phyloP scores from a whole-genome alignment of 2,113 vertebrate genomes.

The Ceyx cyanopectus region DNA sequence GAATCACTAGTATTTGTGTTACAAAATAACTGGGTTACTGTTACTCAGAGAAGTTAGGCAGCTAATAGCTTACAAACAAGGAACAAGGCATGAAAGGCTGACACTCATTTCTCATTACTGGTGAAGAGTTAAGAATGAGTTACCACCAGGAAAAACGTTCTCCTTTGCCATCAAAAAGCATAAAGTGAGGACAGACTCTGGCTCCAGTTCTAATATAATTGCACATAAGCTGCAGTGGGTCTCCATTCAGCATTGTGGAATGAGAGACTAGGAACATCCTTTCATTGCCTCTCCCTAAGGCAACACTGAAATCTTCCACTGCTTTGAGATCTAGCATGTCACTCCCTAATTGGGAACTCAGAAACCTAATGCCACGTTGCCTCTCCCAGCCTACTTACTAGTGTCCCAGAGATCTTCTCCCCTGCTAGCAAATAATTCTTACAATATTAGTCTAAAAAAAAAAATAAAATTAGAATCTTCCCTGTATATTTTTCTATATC shows the following conservation, averaged over 20 bases:
- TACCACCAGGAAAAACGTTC: background rate
- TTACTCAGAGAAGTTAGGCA: background rate
- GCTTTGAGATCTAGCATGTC: background rate
- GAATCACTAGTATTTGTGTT: background rate
- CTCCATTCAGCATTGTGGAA: background rate
- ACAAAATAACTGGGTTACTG: background rate
- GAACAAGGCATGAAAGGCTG: background rate
- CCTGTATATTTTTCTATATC: background rate
- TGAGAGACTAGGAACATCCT: background rate
- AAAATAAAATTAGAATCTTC: background rate
- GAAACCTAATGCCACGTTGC: background rate
- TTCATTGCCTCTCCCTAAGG: background rate
- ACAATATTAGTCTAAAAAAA: background rate
- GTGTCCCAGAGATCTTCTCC: background rate
- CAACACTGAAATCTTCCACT: fast-evolving
- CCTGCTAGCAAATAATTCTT: background rate
- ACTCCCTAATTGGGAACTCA: background rate
- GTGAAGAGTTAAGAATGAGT: background rate
- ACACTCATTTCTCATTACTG: background rate
- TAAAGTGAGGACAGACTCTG: background rate
- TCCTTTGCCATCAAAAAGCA: background rate
- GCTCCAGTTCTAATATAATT: background rate
- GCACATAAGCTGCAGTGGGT: background rate
- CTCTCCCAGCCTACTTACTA: background rate
- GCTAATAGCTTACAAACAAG: background rate